phyloP scores from a whole-genome alignment of 2,113 vertebrate species.

The Octodon degus region DNA sequence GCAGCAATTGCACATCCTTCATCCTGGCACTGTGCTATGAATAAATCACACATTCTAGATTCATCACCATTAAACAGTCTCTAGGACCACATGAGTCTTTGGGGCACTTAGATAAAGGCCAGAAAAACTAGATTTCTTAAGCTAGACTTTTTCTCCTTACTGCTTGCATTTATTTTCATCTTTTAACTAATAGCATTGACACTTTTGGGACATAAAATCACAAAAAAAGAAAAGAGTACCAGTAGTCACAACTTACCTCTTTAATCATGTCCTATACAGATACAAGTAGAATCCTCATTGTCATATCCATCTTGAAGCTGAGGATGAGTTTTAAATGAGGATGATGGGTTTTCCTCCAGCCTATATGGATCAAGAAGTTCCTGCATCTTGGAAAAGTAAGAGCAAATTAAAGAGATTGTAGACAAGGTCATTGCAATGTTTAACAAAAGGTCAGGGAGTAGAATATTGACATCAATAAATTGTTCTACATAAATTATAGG shows the following conservation, averaged over 20 bases:
- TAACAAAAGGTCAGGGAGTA: too few species aligned
- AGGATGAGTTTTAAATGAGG: neutral
- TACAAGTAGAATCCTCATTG: neutral
- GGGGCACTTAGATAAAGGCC: neutral
- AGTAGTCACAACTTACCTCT: neutral
- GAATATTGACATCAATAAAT: neutral
- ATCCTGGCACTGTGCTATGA: neutral
- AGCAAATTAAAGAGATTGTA: neutral
- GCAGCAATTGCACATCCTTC: neutral
- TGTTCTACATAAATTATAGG: neutral
- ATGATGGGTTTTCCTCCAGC: fast-evolving
- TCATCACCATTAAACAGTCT: too few species aligned
- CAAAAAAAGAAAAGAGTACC: neutral
- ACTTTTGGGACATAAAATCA: neutral
- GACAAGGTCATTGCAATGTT: neutral
- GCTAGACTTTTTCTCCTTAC: neutral
- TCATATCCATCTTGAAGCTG: fast-evolving
- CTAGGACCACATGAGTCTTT: neutral
- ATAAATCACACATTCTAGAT: neutral
- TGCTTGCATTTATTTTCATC: neutral
- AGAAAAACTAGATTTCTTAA: neutral
- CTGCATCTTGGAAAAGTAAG: neutral
- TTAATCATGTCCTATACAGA: neutral
- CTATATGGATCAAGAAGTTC: fast-evolving
- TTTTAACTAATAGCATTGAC: neutral